Percentiles rank a stretch among this genome's conserved stretches.
Conservation (phyloP, 2,888 invertebrate species). For the Erpobdella octoculata region DNA sequence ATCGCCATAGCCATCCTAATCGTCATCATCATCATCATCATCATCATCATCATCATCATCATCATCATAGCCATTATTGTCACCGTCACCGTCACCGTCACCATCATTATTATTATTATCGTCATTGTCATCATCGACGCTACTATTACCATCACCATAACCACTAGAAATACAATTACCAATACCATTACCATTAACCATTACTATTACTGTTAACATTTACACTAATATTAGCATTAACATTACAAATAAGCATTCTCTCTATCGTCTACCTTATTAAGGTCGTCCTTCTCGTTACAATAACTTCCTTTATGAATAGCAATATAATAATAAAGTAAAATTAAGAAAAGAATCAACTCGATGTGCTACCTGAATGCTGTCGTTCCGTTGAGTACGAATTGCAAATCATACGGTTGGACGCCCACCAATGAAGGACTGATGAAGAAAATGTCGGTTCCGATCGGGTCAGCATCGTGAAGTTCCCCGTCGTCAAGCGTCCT, state of each 20-base stretch:
- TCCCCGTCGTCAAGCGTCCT: not conserved
- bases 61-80: not conserved
- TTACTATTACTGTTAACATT: too few species aligned
- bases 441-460: not conserved
- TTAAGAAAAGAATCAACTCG: not conserved
- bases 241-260: not conserved
- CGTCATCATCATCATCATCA: too few species aligned
- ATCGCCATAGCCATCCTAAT: too few species aligned
- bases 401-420: not conserved
- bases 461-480: not conserved
- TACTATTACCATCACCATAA: too few species aligned
- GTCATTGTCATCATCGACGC: not conserved
- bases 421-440: not conserved
- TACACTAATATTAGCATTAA: too few species aligned
- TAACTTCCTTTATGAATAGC: not conserved
- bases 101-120: conserved; percentile 62
- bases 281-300: not conserved
- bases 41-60: not conserved
- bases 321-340: not conserved
- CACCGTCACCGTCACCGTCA: conserved; percentile 65
- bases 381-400: conserved; percentile 15
- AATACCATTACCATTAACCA: too few species aligned
- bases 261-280: not conserved
- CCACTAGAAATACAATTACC: too few species aligned
- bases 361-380: conserved; percentile 19